Conservation (phyloP, 2,797 vertebrate species). For the Melanotaenia pygmaea region DNA sequence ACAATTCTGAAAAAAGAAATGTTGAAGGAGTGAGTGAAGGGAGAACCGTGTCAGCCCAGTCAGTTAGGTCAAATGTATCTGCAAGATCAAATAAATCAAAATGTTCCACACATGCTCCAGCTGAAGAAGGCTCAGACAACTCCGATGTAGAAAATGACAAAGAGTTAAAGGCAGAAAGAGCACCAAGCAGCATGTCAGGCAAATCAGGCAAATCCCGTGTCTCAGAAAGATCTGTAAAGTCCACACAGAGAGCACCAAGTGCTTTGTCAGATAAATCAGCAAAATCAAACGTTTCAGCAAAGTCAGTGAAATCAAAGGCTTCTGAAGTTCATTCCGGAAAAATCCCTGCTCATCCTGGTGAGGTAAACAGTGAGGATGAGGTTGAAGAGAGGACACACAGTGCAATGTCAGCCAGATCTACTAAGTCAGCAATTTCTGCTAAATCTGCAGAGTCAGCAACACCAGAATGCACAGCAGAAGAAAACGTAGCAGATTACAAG, state of each 20-base stretch:
- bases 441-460: conserved; percentile 37
- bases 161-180: conserved; percentile 52
- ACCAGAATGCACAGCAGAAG: not conserved
- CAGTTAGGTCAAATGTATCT: conserved; percentile 57
- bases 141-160: conserved; percentile 14
- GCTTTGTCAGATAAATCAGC: conserved; percentile 46
- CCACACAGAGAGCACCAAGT: conserved; percentile 42
- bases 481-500: conserved; percentile 4
- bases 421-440: conserved; percentile 42
- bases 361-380: conserved; percentile 25
- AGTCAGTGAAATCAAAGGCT: conserved; percentile 36
- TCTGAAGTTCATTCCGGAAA: conserved; percentile 22
- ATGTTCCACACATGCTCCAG: conserved; percentile 40
- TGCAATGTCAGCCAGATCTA: conserved; percentile 51
- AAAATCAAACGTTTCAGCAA: conserved; percentile 56
- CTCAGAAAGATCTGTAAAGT: conserved; percentile 47
- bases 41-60: conserved; percentile 47
- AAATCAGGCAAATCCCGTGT: conserved; percentile 39
- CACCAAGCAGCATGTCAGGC: conserved; percentile 48
- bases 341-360: conserved; percentile 1
- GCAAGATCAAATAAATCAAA: conserved; percentile 49
- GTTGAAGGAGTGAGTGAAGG: conserved; percentile 24
- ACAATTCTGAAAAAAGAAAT: not conserved
- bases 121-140: conserved; percentile 1
- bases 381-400: conserved; percentile 45